Evolutionary conservation across 1,140 invertebrate species (phyloP).

Genomic region (Drosophila mojavensis): DNA sequence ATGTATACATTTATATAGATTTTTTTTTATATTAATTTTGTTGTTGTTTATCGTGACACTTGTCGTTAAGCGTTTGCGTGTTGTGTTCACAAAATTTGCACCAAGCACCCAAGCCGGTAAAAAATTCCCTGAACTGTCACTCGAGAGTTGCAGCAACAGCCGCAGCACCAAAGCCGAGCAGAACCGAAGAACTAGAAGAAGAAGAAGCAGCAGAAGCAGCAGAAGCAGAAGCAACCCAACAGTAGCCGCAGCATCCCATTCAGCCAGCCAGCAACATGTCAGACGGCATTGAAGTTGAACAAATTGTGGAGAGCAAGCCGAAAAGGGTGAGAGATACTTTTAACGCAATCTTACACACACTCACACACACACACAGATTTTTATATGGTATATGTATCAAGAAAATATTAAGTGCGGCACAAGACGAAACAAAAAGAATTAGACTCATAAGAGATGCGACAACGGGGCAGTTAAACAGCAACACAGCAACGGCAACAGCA

Average conservation of each 20-base stretch:
- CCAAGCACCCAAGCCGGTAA: conserved; percentile 27
- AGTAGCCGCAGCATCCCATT: conserved; percentile 29
- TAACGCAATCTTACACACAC: conserved; percentile 16
- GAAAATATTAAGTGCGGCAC: conserved; percentile 53
- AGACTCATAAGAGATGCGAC: conserved; percentile 47
- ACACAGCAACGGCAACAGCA: neutral
- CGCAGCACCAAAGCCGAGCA: conserved; percentile 5
- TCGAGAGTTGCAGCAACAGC: conserved; percentile 44
- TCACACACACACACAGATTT: neutral
- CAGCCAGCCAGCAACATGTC: conserved; percentile 61
- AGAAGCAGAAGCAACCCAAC: conserved; percentile 12
- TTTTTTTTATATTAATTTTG: conserved; percentile 30
- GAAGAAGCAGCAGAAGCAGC: neutral
- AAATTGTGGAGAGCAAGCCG: conserved; percentile 82
- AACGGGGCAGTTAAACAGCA: conserved; percentile 42
- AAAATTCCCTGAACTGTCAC: conserved; percentile 47
- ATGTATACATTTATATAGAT: neutral
- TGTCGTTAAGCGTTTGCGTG: conserved; percentile 16
- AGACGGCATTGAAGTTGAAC: conserved; percentile 83
- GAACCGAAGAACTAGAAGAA: conserved; percentile 13
- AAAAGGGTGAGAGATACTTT: conserved; percentile 72
- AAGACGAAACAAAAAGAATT: conserved; percentile 61
- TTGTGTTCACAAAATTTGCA: conserved; percentile 21
- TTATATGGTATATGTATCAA: conserved; percentile 19
- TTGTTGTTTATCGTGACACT: conserved; percentile 34